These are phyloP conservation scores for Physocephala rufipes DNA, from an alignment of 2,888 invertebrate genomes.

Conservation along the genomic window DNA sequence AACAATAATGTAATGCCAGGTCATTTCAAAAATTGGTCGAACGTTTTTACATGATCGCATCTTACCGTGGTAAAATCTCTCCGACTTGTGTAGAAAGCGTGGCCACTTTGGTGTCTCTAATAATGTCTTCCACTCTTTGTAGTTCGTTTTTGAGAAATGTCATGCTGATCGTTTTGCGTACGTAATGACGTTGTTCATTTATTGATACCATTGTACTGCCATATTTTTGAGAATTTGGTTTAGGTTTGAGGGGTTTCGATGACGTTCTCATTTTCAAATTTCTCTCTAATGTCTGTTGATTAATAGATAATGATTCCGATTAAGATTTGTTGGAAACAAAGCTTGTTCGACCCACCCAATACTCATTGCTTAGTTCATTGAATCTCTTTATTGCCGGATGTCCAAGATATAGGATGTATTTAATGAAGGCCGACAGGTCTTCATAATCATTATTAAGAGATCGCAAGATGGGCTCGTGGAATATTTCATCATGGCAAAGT, in stretches of 20 bases:
- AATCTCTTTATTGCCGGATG: constrained; percentile 59
- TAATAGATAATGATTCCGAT: no score
- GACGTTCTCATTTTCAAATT: no score
- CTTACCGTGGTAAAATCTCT: constrained; percentile 62
- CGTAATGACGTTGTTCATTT: constrained; percentile 51
- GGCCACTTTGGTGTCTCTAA: constrained; percentile 61
- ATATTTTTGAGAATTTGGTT: no score
- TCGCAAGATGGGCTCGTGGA: constrained; percentile 62
- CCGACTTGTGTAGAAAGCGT: constrained; percentile 60
- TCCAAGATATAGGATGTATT: constrained; percentile 61
- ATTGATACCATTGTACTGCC: not conserved
- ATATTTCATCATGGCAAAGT: constrained; percentile 59
- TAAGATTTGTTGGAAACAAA: no score
- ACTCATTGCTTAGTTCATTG: constrained; percentile 55
- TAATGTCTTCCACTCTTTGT: constrained; percentile 58
- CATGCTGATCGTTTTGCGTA: constrained; percentile 64
- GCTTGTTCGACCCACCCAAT: constrained; percentile 54
- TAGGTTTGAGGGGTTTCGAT: no score
- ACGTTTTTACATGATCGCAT: not conserved
- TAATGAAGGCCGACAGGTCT: constrained; percentile 61
- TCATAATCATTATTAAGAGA: constrained; percentile 60
- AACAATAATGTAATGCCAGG: not conserved
- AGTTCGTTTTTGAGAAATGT: constrained; percentile 54
- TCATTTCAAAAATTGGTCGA: not conserved
- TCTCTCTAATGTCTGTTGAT: no score